These are phyloP conservation scores for Tyto alba DNA, from an alignment of 2,113 vertebrate species.

Conservation along the genomic window DNA sequence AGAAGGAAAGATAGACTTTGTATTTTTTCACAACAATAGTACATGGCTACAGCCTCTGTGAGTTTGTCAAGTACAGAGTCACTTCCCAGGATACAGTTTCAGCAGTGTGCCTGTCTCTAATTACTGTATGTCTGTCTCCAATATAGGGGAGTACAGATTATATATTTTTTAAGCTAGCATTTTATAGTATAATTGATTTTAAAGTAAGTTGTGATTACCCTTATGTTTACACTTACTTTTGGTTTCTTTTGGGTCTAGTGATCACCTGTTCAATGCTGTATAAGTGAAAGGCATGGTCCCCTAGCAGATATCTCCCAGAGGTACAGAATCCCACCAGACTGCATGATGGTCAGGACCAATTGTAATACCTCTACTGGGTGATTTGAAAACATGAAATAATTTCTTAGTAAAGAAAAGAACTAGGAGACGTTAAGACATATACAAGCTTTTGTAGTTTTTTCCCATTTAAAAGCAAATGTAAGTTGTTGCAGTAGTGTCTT, in stretches of 20 bases:
- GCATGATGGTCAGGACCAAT: background rate
- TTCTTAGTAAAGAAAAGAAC: background rate
- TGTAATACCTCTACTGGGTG: background rate
- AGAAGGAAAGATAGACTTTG: background rate
- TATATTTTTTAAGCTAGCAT: background rate
- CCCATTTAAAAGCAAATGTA: background rate
- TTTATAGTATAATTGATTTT: background rate
- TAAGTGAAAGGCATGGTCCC: background rate
- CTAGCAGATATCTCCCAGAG: background rate
- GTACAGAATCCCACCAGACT: background rate
- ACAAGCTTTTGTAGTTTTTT: background rate
- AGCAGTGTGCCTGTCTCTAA: background rate
- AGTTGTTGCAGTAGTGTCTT: background rate
- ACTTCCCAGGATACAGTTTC: background rate
- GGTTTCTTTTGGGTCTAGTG: background rate
- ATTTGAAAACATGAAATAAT: background rate
- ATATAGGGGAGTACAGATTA: background rate
- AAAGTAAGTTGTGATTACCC: background rate
- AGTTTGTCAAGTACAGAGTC: background rate
- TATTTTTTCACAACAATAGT: background rate
- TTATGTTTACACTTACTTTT: background rate
- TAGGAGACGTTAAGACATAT: background rate
- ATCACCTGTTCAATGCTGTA: background rate
- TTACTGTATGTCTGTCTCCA: background rate
- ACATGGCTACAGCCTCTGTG: background rate